A percentile compares a stretch with the other conserved stretches of the same genome.
Conservation (phyloP, 2,888 invertebrate species). For the Drosophila algonquin region DNA sequence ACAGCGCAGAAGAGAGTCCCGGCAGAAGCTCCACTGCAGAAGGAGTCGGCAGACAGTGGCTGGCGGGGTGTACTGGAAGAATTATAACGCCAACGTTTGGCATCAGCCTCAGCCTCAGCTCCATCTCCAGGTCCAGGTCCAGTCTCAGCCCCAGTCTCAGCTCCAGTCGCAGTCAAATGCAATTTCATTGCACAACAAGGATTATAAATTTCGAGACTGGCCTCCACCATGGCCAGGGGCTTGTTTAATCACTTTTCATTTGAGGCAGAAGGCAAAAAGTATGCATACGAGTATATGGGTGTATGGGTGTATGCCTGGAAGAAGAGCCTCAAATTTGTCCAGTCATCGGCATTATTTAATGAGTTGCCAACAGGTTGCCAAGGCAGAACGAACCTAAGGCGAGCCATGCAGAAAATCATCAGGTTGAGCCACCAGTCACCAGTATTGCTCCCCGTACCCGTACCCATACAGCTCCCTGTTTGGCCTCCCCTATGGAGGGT, state of each 20-base stretch:
- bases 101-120: background rate
- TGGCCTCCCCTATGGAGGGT: too few relatives aligned
- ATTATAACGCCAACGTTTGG: slow-evolving; percentile 73
- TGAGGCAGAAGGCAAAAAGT: slow-evolving; percentile 32
- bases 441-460: slow-evolving; percentile 4
- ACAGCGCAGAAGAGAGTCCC: slow-evolving; percentile 34
- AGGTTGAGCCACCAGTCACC: slow-evolving; percentile 29
- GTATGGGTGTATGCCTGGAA: background rate
- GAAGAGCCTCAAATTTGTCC: slow-evolving; percentile 73
- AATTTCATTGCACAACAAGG: slow-evolving; percentile 70
- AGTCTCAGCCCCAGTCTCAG: too few relatives aligned
- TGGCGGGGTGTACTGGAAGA: slow-evolving; percentile 38
- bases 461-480: too few relatives aligned
- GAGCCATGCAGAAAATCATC: slow-evolving; percentile 74
- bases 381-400: slow-evolving; percentile 20
- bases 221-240: slow-evolving; percentile 19
- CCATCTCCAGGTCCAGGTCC: background rate
- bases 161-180: slow-evolving; percentile 46
- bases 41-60: slow-evolving; percentile 7
- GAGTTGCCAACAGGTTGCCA: slow-evolving; percentile 77
- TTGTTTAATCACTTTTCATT: slow-evolving; percentile 76
- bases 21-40: slow-evolving; percentile 9
- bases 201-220: slow-evolving; percentile 63
- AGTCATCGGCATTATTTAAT: slow-evolving; percentile 83
- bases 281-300: background rate